Percentiles rank a stretch among this genome's conserved stretches.
phyloP scores from a whole-genome alignment of 92 coral and sea anemone genomes.

The Isaurus tuberculatus region DNA sequence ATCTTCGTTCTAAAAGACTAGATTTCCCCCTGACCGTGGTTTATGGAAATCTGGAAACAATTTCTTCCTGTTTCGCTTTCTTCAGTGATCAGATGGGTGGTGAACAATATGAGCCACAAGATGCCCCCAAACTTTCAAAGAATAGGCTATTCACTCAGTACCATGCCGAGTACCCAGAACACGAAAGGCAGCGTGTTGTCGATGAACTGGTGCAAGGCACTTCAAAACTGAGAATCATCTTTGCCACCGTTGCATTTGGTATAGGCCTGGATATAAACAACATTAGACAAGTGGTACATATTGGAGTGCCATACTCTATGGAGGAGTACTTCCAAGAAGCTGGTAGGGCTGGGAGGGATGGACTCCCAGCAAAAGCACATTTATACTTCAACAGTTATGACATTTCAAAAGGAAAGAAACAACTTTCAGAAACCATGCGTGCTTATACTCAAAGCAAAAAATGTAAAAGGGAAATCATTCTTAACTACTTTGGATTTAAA shows the following conservation, averaged over 20 bases:
- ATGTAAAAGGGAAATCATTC: slow-evolving; percentile 67
- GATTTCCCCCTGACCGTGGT: slow-evolving; percentile 43
- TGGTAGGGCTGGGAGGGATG: slow-evolving; percentile 72
- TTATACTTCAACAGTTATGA: slow-evolving; percentile 60
- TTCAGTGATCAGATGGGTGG: slow-evolving; percentile 9
- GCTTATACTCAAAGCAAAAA: slow-evolving; percentile 20
- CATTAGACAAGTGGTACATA: slow-evolving; percentile 67
- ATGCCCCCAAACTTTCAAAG: slow-evolving; percentile 15
- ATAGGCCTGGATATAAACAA: slow-evolving; percentile 56
- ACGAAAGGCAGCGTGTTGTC: not conserved
- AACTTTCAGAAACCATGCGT: slow-evolving; percentile 57
- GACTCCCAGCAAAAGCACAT: slow-evolving; percentile 51
- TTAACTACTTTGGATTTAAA: slow-evolving; percentile 56
- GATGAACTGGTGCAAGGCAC: slow-evolving; percentile 1
- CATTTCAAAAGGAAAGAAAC: slow-evolving; percentile 51
- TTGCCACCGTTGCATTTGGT: not conserved
- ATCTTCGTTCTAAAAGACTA: slow-evolving; percentile 29
- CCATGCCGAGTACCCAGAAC: slow-evolving; percentile 7
- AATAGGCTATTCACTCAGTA: slow-evolving; percentile 9
- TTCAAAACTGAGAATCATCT: not conserved
- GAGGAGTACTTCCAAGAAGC: slow-evolving; percentile 77
- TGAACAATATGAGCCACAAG: slow-evolving; percentile 34
- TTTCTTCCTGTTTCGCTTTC: slow-evolving; percentile 12
- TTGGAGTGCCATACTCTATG: slow-evolving; percentile 69
- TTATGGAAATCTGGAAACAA: slow-evolving; percentile 41